Evolutionary conservation across 2,797 vertebrate genomes (phyloP).

Genomic region (Gephyroberyx darwinii): DNA sequence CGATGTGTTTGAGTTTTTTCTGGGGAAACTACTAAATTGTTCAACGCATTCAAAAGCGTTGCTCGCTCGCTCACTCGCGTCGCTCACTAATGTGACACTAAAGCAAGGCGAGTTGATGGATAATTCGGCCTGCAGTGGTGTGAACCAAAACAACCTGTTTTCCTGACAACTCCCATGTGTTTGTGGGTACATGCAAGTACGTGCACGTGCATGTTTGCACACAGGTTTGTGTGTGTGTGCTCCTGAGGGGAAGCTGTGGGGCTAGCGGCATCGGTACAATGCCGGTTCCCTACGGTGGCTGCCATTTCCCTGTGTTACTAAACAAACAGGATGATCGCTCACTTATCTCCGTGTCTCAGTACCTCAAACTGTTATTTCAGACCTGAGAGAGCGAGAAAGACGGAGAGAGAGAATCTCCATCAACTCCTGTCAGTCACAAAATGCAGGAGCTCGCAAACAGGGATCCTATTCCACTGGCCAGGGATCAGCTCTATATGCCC

Average conservation of each 20-base stretch:
- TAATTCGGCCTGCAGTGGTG: conserved; percentile 13
- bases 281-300: conserved; percentile 17
- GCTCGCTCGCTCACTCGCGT: too few relatives aligned
- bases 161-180: not conserved
- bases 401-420: conserved; percentile 7
- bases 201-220: not conserved
- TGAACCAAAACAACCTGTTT: conserved; percentile 34
- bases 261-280: not conserved
- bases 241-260: conserved; percentile 12
- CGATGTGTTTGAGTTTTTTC: too few relatives aligned
- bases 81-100: conserved; percentile 38
- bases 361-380: conserved; percentile 51
- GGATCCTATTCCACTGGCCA: not conserved
- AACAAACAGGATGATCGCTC: conserved; percentile 63
- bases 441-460: not conserved
- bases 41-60: conserved; percentile 8
- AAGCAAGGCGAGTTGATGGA: conserved; percentile 6
- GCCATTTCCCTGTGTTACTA: conserved; percentile 44
- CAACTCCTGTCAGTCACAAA: conserved; percentile 41
- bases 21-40: too few relatives aligned
- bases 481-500: not conserved
- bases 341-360: conserved; percentile 42
- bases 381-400: conserved; percentile 20
- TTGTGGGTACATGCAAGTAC: not conserved
- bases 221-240: conserved; percentile 13